These are phyloP conservation scores for Manis pentadactyla DNA, from an alignment of 2,797 vertebrate genomes.

Conservation along the genomic window DNA sequence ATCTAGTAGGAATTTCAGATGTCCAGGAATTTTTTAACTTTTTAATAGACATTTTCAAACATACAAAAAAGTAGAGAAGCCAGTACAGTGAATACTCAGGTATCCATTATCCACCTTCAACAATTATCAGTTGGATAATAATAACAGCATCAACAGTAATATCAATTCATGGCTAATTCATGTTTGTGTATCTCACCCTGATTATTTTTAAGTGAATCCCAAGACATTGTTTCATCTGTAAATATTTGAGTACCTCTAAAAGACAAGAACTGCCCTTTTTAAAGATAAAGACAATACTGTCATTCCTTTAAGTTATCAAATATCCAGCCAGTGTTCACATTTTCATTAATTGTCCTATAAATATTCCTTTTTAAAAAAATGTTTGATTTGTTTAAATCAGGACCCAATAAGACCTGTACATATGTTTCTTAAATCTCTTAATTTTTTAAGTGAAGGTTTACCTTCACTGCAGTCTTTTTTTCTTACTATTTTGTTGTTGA, in stretches of 20 bases:
- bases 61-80: background rate
- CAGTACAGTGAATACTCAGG: background rate
- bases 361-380: background rate
- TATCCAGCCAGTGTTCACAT: background rate
- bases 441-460: background rate
- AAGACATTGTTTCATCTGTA: background rate
- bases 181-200: background rate
- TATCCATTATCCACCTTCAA: background rate
- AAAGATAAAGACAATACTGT: background rate
- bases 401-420: background rate
- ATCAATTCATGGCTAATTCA: background rate
- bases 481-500: background rate
- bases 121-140: background rate
- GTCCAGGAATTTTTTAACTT: background rate
- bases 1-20: background rate
- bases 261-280: background rate
- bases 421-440: constrained; percentile 38
- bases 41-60: constrained; percentile 25
- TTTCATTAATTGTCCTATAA: background rate
- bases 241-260: constrained; percentile 19
- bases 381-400: background rate
- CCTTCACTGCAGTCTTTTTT: background rate
- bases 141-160: too few species aligned
- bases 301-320: background rate
- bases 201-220: constrained; percentile 20